Evolutionary conservation across 2,113 vertebrate species (phyloP).

Genomic region (Anhinga rufa): DNA sequence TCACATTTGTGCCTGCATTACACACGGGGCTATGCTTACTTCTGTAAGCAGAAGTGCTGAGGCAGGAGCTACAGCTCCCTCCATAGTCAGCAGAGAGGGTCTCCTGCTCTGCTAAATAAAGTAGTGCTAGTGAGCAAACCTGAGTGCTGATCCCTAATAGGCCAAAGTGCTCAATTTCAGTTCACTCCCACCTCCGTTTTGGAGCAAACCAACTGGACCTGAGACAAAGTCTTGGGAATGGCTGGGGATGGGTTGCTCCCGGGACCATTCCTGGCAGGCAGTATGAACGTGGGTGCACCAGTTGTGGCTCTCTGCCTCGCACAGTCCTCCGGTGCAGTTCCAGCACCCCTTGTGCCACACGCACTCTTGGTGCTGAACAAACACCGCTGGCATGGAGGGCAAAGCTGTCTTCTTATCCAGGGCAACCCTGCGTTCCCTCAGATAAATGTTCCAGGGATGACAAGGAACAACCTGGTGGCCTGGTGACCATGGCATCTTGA

Average conservation of each 20-base stretch:
- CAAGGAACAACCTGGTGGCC: neutral
- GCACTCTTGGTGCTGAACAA: neutral
- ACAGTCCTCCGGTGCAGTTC: neutral
- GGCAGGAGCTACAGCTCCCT: neutral
- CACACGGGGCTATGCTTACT: fast-evolving
- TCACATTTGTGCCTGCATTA: neutral
- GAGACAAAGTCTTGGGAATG: neutral
- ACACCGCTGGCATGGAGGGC: neutral
- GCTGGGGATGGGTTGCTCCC: neutral
- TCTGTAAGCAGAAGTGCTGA: neutral
- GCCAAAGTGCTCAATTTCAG: neutral
- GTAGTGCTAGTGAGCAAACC: neutral
- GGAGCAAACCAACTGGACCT: neutral
- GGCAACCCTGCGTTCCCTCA: fast-evolving
- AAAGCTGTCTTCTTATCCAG: neutral
- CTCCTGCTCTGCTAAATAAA: neutral
- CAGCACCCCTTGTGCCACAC: fast-evolving
- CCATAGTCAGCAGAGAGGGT: neutral
- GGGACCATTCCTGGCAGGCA: neutral
- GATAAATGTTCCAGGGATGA: neutral
- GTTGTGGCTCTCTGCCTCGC: neutral
- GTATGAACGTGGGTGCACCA: neutral
- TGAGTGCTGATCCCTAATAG: neutral
- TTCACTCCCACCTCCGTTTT: neutral
- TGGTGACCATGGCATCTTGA: neutral